These are phyloP conservation scores for Gallirallus australis DNA, from an alignment of 2,797 vertebrate genomes.

Conservation along the genomic window DNA sequence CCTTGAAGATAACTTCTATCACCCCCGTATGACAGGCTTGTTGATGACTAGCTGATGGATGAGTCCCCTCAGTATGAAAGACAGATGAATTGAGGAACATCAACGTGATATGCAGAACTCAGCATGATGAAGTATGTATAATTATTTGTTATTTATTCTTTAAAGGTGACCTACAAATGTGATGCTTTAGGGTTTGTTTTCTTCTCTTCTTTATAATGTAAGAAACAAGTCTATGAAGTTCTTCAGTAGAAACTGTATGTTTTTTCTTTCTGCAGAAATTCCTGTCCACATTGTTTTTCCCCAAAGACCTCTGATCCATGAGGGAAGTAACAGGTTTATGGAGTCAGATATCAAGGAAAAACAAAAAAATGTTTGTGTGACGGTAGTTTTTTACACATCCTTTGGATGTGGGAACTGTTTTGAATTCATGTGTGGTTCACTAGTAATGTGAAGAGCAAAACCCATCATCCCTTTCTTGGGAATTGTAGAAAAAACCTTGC, in stretches of 20 bases:
- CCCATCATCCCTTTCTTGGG: background rate
- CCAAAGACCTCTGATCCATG: background rate
- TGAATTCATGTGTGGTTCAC: background rate
- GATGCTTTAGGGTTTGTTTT: background rate
- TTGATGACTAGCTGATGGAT: conserved; percentile 60
- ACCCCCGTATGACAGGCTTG: conserved; percentile 14
- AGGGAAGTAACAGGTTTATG: conserved; percentile 1
- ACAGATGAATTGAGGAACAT: conserved; percentile 39
- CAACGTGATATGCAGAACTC: background rate
- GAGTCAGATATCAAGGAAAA: background rate
- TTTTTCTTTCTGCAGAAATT: background rate
- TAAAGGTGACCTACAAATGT: conserved; percentile 42
- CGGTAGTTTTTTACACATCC: background rate
- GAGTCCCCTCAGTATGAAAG: conserved; percentile 11
- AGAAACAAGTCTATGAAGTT: background rate
- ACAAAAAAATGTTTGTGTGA: background rate
- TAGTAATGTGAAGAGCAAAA: conserved; percentile 24
- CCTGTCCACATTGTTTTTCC: background rate
- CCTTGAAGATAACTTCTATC: conserved; percentile 62
- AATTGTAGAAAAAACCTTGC: background rate
- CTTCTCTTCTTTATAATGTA: background rate
- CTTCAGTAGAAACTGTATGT: background rate
- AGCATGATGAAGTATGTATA: conserved; percentile 7
- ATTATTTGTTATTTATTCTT: conserved; percentile 46
- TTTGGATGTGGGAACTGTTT: background rate